Base-by-base conservation (phyloP, 1,140 invertebrate genomes). In the Hetaerina americana region DNA sequence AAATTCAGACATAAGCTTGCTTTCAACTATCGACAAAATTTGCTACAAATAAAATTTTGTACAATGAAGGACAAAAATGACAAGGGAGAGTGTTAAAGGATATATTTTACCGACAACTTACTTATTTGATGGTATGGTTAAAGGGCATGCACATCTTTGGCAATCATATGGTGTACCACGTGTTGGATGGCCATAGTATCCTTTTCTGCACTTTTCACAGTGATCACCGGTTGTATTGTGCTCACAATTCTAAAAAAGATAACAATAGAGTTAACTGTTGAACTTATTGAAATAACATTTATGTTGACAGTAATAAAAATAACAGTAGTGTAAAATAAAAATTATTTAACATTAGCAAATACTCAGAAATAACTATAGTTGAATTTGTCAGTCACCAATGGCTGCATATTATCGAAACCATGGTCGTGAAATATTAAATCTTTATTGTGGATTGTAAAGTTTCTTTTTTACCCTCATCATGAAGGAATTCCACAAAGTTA, bases 91-190 rank as follows among this genome's bases (percentile, higher is more conserved):
- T n/a, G n/a, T n/a, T n/a, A n/a, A n/a, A n/a, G n/a, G n/a, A 57
- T 12, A 12, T 12, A 22, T 22, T 12, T 12, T 12, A 57, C 25
- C 18, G n/a, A 25, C 66, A 8, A 80, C 85, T 83, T 83, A 93
- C 90, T 99, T 99, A 82, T 99, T 99, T 0, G 89, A 90, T 0
- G 87, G 79, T n/a, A 90, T 84, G 0, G 95, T 94, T 69, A 97
- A 78, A 0, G 97, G 97, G 82, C 97, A 99, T 0, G 96, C 91
- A 80, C 97, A 99, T 72, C 98, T 97, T 31, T 95, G 83, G 82
- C 97, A 99, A 78, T 97, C 94, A 25, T 89, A 87, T 0, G 92
- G 92, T 6, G 90, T 90, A 70, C 92, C 93, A 29, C 86, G 81
- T 0, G 90, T 92, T 0, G 94, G 92, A 78, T 98, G 92, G 27